phyloP scores from a whole-genome alignment of 2,113 vertebrate species.

The Thinocorus orbignyianus region DNA sequence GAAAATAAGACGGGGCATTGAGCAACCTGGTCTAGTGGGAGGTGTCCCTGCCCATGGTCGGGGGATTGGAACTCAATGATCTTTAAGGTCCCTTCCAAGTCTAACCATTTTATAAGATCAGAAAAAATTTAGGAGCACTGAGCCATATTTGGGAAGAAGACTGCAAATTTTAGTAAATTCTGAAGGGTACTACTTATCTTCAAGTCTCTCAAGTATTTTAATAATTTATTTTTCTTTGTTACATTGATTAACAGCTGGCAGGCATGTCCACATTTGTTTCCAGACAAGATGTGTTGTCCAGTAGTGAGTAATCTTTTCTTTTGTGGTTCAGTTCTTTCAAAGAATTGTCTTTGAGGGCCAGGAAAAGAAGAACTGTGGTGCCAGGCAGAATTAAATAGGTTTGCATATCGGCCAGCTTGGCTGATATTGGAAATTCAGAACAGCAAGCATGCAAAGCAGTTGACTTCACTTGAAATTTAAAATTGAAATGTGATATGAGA shows the following conservation, averaged over 20 bases:
- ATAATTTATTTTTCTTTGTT: neutral
- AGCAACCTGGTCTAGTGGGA: too few species aligned
- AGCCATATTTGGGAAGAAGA: neutral
- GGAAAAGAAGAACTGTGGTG: neutral
- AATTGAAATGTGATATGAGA: neutral
- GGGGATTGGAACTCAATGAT: too few species aligned
- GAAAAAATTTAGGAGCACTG: neutral
- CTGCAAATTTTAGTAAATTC: neutral
- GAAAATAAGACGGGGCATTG: neutral
- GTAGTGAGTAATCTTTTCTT: constrained; percentile 9
- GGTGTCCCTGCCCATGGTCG: too few species aligned
- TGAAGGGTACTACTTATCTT: neutral
- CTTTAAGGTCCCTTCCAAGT: too few species aligned
- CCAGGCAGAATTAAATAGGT: constrained; percentile 28
- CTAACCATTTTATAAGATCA: neutral
- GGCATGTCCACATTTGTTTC: neutral
- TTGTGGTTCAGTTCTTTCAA: constrained; percentile 47
- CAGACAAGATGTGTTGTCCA: constrained; percentile 16
- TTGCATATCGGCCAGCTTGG: constrained; percentile 19
- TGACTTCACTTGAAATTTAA: neutral
- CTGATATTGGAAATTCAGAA: constrained; percentile 8
- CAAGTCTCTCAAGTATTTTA: neutral
- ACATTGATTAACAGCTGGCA: constrained; percentile 25
- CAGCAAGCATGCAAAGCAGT: neutral
- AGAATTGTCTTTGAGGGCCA: constrained; percentile 12